phyloP scores from a whole-genome alignment of 1,140 invertebrate genomes.

The Proctacanthus coquilletti region DNA sequence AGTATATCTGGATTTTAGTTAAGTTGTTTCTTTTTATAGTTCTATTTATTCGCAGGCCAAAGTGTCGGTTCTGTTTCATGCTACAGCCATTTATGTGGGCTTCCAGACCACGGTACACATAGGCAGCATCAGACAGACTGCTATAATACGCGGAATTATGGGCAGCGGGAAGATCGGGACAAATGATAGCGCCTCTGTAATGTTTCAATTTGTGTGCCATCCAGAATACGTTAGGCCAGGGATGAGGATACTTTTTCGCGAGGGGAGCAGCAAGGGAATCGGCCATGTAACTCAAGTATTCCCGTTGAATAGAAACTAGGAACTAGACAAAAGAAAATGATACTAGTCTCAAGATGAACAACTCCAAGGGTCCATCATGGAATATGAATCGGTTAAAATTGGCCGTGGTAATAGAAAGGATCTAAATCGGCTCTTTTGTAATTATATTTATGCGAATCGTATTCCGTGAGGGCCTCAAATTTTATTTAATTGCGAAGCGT shows the following conservation, averaged over 20 bases:
- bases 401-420: too few relatives aligned
- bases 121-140: conserved; percentile 88
- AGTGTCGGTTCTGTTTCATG: conserved; percentile 71
- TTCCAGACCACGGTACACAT: conserved; percentile 92
- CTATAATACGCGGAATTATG: conserved; percentile 51
- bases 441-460: too few relatives aligned
- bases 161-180: conserved; percentile 37
- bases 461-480: too few relatives aligned
- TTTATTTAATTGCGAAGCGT: too few relatives aligned
- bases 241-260: conserved; percentile 70
- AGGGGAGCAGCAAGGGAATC: conserved; percentile 77
- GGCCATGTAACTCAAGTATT: conserved; percentile 81
- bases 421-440: too few relatives aligned
- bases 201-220: conserved; percentile 77
- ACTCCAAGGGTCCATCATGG: too few relatives aligned
- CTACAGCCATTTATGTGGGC: conserved; percentile 57
- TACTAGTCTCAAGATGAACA: too few relatives aligned
- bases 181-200: conserved; percentile 69
- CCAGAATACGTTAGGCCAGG: conserved; percentile 88
- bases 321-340: too few relatives aligned
- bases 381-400: too few relatives aligned
- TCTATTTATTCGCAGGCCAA: conserved; percentile 49
- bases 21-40: background rate
- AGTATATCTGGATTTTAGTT: conserved; percentile 29
- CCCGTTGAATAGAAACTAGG: conserved; percentile 23